Evolutionary conservation across 92 coral and sea anemone species (phyloP), one percentile per base, ranked within the genome.

Genomic region (Epizoanthus illoricatus): DNA sequence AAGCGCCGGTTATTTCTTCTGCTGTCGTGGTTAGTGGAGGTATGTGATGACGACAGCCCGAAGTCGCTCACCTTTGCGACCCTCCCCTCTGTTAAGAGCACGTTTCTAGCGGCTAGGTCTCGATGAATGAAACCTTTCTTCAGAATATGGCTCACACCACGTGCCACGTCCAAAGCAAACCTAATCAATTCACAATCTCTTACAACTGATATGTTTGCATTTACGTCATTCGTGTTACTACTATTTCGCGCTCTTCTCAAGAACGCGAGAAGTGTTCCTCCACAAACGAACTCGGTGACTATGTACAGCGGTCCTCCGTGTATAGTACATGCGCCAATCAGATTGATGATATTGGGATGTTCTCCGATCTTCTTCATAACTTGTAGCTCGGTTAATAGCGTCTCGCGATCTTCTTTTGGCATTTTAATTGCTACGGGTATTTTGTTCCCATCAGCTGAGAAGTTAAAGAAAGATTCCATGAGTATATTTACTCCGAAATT

Each of bases 61-160:
- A 71, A 71, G 76, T 71, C 76, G 76, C 76, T 71, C 18, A 71
- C 39, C 40, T 71, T 71, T 20, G 76, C 76, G 24, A 49, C 59
- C 24, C 59, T 39, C 5, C 20, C 76, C 17, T 43, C 36, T 43
- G 76, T 71, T 9, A 71, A 13, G 3, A 71, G 76, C 60, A 71
- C 76, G 33, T 71, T 71, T 71, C 76, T 71, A 71, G 76, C 76
- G 15, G 76, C 76, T 39, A 71, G 41, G 5, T 71, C 76, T 18
- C 76, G 36, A 33, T 71, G 76, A 71, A 71, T 19, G 61, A 71
- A 71, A 16, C 76, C 76, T 42, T 71, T 28, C 6, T 43, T 5
- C 15, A 47, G n/a, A 24, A 71, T 57, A 41, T 71, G 76, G 16
- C 59, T 49, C 12, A 71, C 58, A 24, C 76, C 76, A 23, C 76